Conservation (phyloP, 2,113 vertebrate species). For the Carassius carassius region DNA sequence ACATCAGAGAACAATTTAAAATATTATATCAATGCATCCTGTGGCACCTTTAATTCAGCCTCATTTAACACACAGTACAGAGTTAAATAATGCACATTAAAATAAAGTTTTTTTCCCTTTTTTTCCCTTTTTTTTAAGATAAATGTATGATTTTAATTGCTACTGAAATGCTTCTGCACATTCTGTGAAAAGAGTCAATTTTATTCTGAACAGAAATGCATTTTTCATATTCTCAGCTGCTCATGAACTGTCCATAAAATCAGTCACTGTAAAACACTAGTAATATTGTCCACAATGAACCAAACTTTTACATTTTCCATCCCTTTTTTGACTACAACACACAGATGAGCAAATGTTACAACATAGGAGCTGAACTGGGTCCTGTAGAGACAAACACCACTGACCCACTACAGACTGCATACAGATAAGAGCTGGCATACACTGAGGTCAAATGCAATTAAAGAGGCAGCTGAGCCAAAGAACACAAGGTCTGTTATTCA, state of each 20-base stretch:
- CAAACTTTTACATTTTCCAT: background rate
- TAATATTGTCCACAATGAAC: background rate
- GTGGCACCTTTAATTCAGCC: too few species aligned
- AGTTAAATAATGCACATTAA: too few species aligned
- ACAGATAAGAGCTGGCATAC: conserved; percentile 9
- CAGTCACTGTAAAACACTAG: background rate
- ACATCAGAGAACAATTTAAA: too few species aligned
- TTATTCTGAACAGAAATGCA: background rate
- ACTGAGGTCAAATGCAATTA: conserved; percentile 36
- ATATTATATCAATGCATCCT: too few species aligned
- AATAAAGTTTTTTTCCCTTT: too few species aligned
- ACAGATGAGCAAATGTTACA: background rate
- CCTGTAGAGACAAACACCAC: conserved; percentile 23
- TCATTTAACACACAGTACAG: too few species aligned
- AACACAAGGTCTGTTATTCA: conserved; percentile 5
- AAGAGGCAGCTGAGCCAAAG: conserved; percentile 42
- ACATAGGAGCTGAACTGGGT: conserved; percentile 25
- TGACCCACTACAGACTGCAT: conserved; percentile 33
- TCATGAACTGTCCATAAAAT: background rate
- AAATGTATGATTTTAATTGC: too few species aligned
- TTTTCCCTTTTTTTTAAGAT: too few species aligned
- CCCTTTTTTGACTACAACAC: background rate
- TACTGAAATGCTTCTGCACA: too few species aligned
- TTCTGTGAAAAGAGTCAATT: background rate
- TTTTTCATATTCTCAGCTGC: background rate